Evolutionary conservation across 2,113 vertebrate genomes (phyloP), one percentile per base, ranked within the genome.

Genomic region (Nycticryphes semicollaris): DNA sequence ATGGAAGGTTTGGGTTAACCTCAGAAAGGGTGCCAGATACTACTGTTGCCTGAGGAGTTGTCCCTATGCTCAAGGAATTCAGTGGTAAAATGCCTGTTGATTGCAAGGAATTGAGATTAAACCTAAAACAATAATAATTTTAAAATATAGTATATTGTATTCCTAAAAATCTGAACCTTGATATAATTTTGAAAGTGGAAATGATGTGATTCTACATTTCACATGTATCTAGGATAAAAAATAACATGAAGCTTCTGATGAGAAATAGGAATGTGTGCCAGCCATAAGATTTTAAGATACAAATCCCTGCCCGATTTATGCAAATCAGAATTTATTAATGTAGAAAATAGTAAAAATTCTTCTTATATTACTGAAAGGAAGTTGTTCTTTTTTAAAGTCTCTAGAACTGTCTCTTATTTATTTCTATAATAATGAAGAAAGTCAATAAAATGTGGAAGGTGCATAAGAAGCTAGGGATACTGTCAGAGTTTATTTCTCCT

Each of bases 241-340:
- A 50, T 51, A 30, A 0, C 0, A 2, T 67, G 50, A 11, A n/a
- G 25, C 25, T 66, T 22, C 56, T 70, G 20, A 43, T 19, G 12
- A 73, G 18, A 33, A 83, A 50, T 19, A 69, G 28, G 24, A 84
- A 21, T 5, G 17, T 5, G 7, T 73, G 17, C 4, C 48, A 94
- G 12, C 2, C 7, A 16, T 60, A 28, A 68, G 11, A 37, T 30
- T 66, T 66, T 48, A 73, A 64, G 48, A 5, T 18, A 53, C 8
- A 77, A 83, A 69, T 14, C 7, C 2, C 1, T 48, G 10, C 22
- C 53, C 66, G 28, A 18, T 50, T 67, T 37, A 59, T 68, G 33
- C 7, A 64, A 78, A 85, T 51, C 7, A 48, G 2, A 66, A 33
- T 75, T 66, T 5, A 63, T 78, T 56, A 48, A 35, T 35, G 18